Evolutionary conservation across 2,797 vertebrate genomes (phyloP).

Genomic region (Poliocrania exsul): DNA sequence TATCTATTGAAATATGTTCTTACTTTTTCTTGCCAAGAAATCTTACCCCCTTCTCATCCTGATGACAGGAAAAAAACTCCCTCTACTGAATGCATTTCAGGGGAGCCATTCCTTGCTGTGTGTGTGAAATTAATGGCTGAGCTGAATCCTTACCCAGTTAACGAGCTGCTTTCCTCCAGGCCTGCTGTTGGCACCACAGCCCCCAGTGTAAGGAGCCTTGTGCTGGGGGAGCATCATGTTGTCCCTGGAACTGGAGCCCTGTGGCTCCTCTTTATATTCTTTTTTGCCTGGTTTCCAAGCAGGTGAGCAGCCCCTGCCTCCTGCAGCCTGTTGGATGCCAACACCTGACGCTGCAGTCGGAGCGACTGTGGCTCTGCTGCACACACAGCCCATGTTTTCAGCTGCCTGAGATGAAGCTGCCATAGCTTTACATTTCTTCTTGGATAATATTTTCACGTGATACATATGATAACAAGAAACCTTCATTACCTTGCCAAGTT

Average conservation of each 20-base stretch:
- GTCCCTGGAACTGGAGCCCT: conserved; percentile 11
- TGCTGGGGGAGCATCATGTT: neutral
- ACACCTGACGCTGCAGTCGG: neutral
- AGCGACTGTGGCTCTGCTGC: neutral
- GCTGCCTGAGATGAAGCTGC: conserved; percentile 20
- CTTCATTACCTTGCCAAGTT: conserved; percentile 51
- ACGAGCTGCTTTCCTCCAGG: conserved; percentile 30
- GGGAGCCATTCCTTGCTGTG: conserved; percentile 41
- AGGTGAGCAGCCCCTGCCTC: conserved; percentile 15
- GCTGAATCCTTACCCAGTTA: neutral
- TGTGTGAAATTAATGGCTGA: conserved; percentile 55
- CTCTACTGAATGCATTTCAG: conserved; percentile 27
- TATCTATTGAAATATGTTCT: conserved; percentile 67
- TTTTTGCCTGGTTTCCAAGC: neutral
- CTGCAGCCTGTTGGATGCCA: neutral
- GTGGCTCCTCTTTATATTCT: neutral
- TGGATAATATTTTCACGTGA: conserved; percentile 50
- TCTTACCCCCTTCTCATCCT: conserved; percentile 56
- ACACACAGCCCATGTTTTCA: conserved; percentile 1
- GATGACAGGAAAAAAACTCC: conserved; percentile 41
- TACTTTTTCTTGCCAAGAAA: conserved; percentile 62
- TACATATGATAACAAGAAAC: conserved; percentile 27
- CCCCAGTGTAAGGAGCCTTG: neutral
- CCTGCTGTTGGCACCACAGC: conserved; percentile 46
- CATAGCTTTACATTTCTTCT: conserved; percentile 34